phyloP scores from a whole-genome alignment of 2,888 invertebrate genomes.

The Phengaris arion region DNA sequence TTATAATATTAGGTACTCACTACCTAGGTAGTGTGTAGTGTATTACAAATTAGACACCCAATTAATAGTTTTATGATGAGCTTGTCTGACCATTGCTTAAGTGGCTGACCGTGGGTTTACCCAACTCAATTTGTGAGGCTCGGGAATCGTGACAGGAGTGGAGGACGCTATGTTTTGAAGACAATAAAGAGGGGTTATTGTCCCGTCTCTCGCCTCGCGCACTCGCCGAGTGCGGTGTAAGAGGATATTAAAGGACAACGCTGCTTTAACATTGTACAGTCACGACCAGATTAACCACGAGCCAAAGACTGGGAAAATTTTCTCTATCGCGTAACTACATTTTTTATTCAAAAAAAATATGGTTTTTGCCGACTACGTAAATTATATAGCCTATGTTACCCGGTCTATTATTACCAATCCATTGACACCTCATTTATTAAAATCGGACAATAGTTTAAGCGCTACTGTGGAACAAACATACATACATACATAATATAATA shows the following conservation, averaged over 20 bases:
- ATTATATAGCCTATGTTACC: no score
- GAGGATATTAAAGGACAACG: slow-evolving; percentile 3
- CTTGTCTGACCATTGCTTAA: not conserved
- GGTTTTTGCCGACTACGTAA: no score
- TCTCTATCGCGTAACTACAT: not conserved
- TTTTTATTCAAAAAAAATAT: no score
- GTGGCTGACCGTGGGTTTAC: not conserved
- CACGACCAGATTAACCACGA: not conserved
- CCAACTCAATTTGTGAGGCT: not conserved
- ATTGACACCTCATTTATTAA: no score
- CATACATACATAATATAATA: no score
- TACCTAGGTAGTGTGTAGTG: not conserved
- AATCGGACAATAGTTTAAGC: no score
- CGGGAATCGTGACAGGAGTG: slow-evolving; percentile 11
- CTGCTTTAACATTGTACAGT: not conserved
- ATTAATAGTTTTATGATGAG: not conserved
- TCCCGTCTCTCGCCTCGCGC: not conserved
- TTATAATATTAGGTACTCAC: no score
- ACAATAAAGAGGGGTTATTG: slow-evolving; percentile 19
- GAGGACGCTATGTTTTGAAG: slow-evolving; percentile 1
- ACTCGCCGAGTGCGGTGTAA: not conserved
- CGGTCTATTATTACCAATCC: no score
- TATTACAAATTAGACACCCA: not conserved
- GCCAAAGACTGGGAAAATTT: not conserved
- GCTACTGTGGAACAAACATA: no score